These are phyloP conservation scores for Tetanocera ferruginea DNA, from an alignment of 2,888 invertebrate genomes.

Conservation along the genomic window DNA sequence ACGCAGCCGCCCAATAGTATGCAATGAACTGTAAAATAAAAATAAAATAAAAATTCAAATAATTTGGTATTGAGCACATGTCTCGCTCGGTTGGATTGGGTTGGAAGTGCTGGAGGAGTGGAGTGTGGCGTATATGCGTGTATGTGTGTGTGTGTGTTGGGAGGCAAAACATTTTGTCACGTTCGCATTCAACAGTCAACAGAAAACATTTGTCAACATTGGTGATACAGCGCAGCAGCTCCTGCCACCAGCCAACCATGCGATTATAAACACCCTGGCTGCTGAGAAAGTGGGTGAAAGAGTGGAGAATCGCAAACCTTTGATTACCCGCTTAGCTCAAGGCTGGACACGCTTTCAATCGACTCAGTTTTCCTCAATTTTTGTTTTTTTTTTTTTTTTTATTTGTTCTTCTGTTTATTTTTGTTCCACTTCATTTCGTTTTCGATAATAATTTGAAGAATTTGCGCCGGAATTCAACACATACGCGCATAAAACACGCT, in stretches of 20 bases:
- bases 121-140: background rate
- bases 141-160: background rate
- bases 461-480: constrained; percentile 37
- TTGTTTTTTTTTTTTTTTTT: background rate
- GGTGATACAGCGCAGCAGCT: constrained; percentile 2
- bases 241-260: background rate
- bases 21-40: constrained; percentile 12
- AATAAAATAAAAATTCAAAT: background rate
- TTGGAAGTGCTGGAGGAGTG: background rate
- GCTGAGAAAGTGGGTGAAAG: no score
- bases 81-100: background rate
- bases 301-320: background rate
- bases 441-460: constrained; percentile 38
- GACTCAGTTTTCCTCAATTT: background rate
- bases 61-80: background rate
- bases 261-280: background rate
- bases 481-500: constrained; percentile 31
- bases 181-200: constrained; percentile 11
- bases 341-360: constrained; percentile 16
- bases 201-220: constrained; percentile 24
- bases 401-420: constrained; percentile 30
- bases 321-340: background rate
- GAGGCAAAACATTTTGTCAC: background rate
- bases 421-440: constrained; percentile 49
- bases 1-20: background rate